Evolutionary conservation across 2,888 invertebrate species (phyloP).

Genomic region (Linyphia triangularis): DNA sequence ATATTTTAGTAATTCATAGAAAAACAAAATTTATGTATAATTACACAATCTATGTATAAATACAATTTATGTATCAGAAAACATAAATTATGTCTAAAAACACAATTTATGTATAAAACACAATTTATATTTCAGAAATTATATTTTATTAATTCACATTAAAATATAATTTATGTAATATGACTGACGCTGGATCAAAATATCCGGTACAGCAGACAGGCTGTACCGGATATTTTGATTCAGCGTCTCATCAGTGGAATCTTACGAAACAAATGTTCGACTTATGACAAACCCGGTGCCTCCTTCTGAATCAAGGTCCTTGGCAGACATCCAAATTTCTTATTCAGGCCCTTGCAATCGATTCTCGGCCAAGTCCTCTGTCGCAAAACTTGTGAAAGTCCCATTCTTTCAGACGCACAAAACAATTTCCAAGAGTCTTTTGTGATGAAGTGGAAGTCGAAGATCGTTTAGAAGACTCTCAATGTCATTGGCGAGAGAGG

Average conservation of each 20-base stretch:
- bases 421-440: neutral
- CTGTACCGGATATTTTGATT: no score
- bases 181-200: no score
- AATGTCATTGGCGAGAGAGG: neutral
- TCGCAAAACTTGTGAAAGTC: constrained; percentile 56
- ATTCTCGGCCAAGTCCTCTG: constrained; percentile 27
- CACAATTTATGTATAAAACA: no score
- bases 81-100: no score
- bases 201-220: no score
- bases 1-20: no score
- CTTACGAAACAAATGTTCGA: constrained; percentile 37
- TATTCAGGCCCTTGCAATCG: constrained; percentile 47
- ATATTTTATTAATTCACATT: no score
- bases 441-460: neutral
- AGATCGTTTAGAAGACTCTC: neutral
- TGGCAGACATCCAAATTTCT: constrained; percentile 63
- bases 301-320: constrained; percentile 19
- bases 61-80: no score
- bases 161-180: no score
- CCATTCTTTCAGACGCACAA: constrained; percentile 23
- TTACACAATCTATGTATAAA: no score
- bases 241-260: neutral
- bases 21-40: no score
- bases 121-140: no score
- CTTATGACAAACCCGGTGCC: constrained; percentile 53